Base-by-base conservation (phyloP, 2,797 vertebrate genomes). In the Myioborus miniatus region DNA sequence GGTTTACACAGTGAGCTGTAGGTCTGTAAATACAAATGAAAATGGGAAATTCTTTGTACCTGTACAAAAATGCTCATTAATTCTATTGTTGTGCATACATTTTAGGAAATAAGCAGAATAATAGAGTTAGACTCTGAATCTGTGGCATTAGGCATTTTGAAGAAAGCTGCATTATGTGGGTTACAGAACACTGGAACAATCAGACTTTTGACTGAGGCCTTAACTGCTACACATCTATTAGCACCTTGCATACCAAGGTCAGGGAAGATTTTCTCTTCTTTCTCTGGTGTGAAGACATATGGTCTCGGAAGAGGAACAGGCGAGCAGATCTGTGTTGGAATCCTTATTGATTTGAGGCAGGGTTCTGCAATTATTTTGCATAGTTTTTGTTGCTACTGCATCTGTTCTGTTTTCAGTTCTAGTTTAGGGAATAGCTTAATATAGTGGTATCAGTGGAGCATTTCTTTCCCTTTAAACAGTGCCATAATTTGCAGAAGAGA, bases 381-480 rank as follows among this genome's bases (percentile, higher is more conserved):
- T 76, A 18, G 0, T 16, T 90, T 71, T 87, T 79, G 32, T 74
- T 70, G 22, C 29, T 41, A 72, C 16, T 93, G 44, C n/a, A 34
- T 79, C 71, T 87, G 62, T 53, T 62, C 67, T 75, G 16, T 59
- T 87, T 65, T 44, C 37, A 63, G 69, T 37, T 90, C 64, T 64
- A 72, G 49, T 81, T 95, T 79, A 52, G 63, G 60, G 78, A 84
- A 69, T 77, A 79, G 12, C 19, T 85, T 84, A 87, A 91, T 70
- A 41, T 27, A 52, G 26, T 81, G 8, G 19, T 81, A 16, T 89
- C 39, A 83, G 41, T 55, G 65, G 88, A 78, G 47, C 32, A 71
- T 89, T 92, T 89, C 22, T 81, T 87, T 96, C 44, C 27, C 18
- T 20, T 90, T 88, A 90, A 93, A 91, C 12, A 11, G 2, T 76